These are phyloP conservation scores for Aricia agestis DNA, from an alignment of 1,140 invertebrate genomes.

Conservation along the genomic window DNA sequence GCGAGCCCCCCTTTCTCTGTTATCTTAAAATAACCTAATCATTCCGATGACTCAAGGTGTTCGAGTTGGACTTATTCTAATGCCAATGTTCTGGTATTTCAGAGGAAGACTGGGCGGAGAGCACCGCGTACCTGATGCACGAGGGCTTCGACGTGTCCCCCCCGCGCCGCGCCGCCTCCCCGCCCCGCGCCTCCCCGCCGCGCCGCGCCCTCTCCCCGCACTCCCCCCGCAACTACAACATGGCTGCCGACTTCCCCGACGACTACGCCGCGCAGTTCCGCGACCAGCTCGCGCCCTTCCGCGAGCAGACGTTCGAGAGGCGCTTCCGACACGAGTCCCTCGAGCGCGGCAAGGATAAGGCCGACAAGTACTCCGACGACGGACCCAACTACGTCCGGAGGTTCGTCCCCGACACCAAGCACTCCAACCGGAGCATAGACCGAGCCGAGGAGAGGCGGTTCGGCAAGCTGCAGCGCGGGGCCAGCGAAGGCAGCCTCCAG, in stretches of 20 bases:
- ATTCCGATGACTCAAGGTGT: neutral
- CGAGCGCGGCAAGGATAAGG: conserved; percentile 55
- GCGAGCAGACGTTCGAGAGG: conserved; percentile 61
- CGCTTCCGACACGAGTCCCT: conserved; percentile 63
- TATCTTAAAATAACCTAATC: too few relatives aligned
- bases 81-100: conserved; percentile 40
- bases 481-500: conserved; percentile 68
- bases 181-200: conserved; percentile 40
- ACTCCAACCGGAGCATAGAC: conserved; percentile 64
- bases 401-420: conserved; percentile 62
- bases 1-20: too few relatives aligned
- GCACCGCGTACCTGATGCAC: conserved; percentile 74
- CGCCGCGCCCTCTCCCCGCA: conserved; percentile 54
- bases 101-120: conserved; percentile 76
- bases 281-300: conserved; percentile 56
- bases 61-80: neutral
- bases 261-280: conserved; percentile 59
- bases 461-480: conserved; percentile 60
- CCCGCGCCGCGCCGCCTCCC: conserved; percentile 43
- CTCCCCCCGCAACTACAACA: conserved; percentile 56
- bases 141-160: conserved; percentile 70
- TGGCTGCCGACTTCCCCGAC: conserved; percentile 44
- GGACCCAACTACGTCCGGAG: conserved; percentile 52
- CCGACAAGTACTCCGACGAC: conserved; percentile 56
- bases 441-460: conserved; percentile 59